Conservation (phyloP, 2,797 vertebrate species). For the Synanceia verrucosa region DNA sequence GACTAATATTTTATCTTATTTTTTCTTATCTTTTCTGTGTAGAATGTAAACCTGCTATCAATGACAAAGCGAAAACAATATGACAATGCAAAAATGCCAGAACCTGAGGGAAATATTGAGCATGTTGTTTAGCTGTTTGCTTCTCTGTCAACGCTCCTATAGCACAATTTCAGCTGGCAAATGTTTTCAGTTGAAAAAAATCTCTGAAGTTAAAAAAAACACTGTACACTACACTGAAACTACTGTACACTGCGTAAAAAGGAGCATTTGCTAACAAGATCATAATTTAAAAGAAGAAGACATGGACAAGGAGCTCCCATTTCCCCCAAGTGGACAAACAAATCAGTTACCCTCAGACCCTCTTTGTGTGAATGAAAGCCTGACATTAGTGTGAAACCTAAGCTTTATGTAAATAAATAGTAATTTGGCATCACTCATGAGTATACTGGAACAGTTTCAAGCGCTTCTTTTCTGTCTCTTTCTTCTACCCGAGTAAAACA, state of each 20-base stretch:
- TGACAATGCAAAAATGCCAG: background rate
- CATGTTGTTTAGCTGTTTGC: background rate
- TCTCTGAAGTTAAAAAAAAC: background rate
- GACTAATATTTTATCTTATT: too few species aligned
- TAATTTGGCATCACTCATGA: slow-evolving; percentile 11
- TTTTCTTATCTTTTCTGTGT: background rate
- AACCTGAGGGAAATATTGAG: background rate
- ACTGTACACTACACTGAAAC: background rate
- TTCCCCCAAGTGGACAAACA: background rate
- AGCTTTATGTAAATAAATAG: slow-evolving; percentile 29
- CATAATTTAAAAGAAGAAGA: background rate
- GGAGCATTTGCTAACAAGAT: background rate
- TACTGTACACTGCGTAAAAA: background rate
- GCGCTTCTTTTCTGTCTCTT: slow-evolving; percentile 13
- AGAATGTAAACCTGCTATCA: background rate
- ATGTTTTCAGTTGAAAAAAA: background rate
- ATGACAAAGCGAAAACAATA: background rate
- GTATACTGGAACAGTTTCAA: slow-evolving; percentile 19
- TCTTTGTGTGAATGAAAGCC: slow-evolving; percentile 16
- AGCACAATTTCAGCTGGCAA: background rate
- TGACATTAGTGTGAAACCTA: slow-evolving; percentile 25
- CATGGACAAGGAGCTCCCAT: background rate
- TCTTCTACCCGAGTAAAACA: slow-evolving; percentile 3
- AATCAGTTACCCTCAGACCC: background rate
- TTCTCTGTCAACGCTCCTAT: background rate